Evolutionary conservation across 2,797 vertebrate species (phyloP), one percentile per base, ranked within the genome.

Genomic region (Psittacula echo): DNA sequence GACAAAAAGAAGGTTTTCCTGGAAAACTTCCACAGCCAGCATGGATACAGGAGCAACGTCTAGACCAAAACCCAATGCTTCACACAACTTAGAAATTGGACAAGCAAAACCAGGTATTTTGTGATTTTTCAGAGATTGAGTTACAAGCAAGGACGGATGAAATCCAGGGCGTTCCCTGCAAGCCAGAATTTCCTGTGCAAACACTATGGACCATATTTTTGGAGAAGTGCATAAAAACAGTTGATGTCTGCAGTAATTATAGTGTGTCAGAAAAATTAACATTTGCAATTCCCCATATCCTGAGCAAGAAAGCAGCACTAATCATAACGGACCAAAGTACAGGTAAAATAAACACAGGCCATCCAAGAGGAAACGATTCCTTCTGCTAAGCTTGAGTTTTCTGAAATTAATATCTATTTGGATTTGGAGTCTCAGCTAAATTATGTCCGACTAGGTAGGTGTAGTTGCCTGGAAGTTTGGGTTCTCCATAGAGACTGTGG

Each of bases 161-260:
- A 87, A 88, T 45, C 87, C 73, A 92, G 91, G 95, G 87, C 29
- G 73, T 94, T 94, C 68, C 91, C 91, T 88, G 60, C 76, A 85
- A 92, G 80, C 60, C 87, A 94, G 80, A 88, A 88, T 95, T 96
- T 94, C 93, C 93, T 93, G 89, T 90, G 61, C 93, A 96, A 96
- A 95, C 87, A 95, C 51, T 26, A 65, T 70, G 58, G 89, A 30
- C 91, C 73, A 3, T 94, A 73, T 90, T 96, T 96, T 94, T 92
- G 86, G 80, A 92, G 91, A 79, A 65, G 30, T 65, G 73, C 80
- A 85, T 41, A 61, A 94, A 92, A 85, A 2, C 68, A 61, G 87
- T 88, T 88, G 90, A 84, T 89, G 93, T 70, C 76, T 87, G 85
- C 89, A 83, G 87, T 86, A 93, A 95, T 96, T 95, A 96, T 3